Evolutionary conservation across 2,113 vertebrate species (phyloP).

Genomic region (Pantherophis guttatus): DNA sequence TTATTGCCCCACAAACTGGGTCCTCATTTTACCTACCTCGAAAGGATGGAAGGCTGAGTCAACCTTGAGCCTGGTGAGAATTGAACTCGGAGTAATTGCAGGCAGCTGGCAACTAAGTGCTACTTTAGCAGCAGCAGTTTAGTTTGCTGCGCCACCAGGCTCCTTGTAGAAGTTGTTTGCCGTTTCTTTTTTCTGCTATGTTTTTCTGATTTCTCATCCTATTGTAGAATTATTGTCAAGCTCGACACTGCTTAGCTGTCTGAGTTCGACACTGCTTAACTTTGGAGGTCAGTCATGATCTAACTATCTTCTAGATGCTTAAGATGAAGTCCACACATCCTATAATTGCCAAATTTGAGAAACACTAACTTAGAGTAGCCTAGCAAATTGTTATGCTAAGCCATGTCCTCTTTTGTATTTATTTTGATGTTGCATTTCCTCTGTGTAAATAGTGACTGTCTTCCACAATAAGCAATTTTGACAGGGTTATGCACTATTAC

Average conservation of each 20-base stretch:
- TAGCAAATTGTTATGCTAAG: background rate
- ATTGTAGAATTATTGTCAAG: background rate
- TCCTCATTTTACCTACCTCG: too few species aligned
- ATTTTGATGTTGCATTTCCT: background rate
- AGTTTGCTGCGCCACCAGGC: too few species aligned
- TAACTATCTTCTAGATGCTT: background rate
- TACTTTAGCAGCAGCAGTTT: too few species aligned
- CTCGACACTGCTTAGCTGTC: background rate
- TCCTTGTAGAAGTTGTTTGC: background rate
- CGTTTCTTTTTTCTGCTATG: background rate
- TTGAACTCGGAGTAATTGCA: too few species aligned
- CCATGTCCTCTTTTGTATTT: background rate
- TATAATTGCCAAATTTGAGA: background rate
- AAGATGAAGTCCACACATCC: background rate
- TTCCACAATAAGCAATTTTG: background rate
- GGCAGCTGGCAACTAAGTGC: too few species aligned
- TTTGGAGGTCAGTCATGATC: background rate
- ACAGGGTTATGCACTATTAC: background rate
- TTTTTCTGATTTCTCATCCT: background rate
- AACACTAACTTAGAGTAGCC: background rate
- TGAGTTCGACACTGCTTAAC: background rate
- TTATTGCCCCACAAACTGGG: too few species aligned
- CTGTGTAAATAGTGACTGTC: background rate
- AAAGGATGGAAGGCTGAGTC: too few species aligned
- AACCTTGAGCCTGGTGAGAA: too few species aligned